Percentiles rank a stretch among this genome's conserved stretches.
These are phyloP conservation scores for Elephantulus edwardii DNA, from an alignment of 2,113 vertebrate species.

Conservation along the genomic window DNA sequence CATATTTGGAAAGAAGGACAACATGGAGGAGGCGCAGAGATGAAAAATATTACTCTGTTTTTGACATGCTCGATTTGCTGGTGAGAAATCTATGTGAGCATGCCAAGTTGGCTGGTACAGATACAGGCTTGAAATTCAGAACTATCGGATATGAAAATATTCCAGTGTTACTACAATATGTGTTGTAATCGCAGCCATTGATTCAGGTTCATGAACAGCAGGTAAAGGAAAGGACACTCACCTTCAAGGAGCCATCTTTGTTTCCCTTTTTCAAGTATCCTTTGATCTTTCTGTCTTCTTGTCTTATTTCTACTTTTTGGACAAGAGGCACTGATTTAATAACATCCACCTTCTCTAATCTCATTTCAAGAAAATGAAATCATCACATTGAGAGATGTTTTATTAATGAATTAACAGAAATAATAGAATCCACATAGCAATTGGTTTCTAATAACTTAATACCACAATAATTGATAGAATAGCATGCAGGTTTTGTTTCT, in stretches of 20 bases:
- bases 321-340: neutral
- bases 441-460: neutral
- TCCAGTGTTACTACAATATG: neutral
- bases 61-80: neutral
- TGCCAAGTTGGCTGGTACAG: neutral
- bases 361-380: slow-evolving; percentile 59
- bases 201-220: neutral
- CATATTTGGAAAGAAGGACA: neutral
- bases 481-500: neutral
- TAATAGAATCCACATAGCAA: slow-evolving; percentile 2
- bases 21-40: neutral
- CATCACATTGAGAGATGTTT: slow-evolving; percentile 40
- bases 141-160: neutral
- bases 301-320: neutral
- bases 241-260: neutral
- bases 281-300: neutral
- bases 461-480: neutral
- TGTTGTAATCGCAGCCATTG: neutral
- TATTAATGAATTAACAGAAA: slow-evolving; percentile 21
- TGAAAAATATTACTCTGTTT: neutral
- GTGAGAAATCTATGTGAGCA: neutral
- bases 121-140: neutral
- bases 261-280: neutral
- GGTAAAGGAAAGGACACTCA: neutral
- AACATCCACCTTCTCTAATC: neutral